Conservation (phyloP, 2,113 vertebrate species). For the Dipodomys stephensi region DNA sequence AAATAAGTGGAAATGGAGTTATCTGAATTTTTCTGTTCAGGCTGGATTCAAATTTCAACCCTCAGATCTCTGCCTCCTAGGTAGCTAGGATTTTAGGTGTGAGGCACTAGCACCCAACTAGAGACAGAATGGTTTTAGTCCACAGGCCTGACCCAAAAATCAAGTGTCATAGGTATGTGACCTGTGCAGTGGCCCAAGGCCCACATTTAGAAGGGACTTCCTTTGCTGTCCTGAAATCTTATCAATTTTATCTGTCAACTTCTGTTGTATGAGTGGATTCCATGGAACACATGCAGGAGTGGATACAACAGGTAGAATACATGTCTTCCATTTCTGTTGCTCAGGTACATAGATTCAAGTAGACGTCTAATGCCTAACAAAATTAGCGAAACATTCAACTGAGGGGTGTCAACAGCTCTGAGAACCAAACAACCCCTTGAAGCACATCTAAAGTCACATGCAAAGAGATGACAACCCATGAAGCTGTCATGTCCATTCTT, state of each 20-base stretch:
- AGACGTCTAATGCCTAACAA: not conserved
- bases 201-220: not conserved
- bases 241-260: not conserved
- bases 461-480: not conserved
- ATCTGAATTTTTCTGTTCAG: too few species aligned
- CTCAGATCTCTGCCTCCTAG: too few species aligned
- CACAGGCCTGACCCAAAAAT: not conserved
- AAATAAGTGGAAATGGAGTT: too few species aligned
- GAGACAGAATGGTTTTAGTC: not conserved
- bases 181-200: not conserved
- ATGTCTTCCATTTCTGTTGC: not conserved
- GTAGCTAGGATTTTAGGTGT: too few species aligned
- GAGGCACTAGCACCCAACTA: too few species aligned
- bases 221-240: not conserved
- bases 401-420: not conserved
- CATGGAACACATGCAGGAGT: not conserved
- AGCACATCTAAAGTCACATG: not conserved
- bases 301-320: not conserved
- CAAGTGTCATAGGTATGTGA: rapidly evolving
- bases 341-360: not conserved
- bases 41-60: too few species aligned
- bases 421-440: not conserved
- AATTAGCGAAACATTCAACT: not conserved
- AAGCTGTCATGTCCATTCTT: not conserved
- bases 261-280: not conserved